These are phyloP conservation scores for Drosophila equinoxialis DNA, from an alignment of 1,140 invertebrate genomes.

Conservation along the genomic window DNA sequence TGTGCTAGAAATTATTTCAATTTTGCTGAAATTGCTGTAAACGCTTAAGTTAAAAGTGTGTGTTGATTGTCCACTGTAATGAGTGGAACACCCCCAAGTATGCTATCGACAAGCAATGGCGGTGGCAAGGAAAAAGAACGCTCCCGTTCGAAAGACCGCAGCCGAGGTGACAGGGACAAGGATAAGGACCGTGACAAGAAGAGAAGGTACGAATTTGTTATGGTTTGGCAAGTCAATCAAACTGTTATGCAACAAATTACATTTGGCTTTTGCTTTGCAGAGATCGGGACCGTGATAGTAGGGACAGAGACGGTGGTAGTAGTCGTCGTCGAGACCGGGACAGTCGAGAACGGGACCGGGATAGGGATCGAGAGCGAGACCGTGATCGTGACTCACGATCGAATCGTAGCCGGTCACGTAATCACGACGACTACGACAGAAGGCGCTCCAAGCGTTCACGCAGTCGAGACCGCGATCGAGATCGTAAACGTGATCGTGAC, in stretches of 20 bases:
- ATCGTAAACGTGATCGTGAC: conserved; percentile 60
- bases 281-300: conserved; percentile 51
- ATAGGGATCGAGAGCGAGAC: conserved; percentile 80
- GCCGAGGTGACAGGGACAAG: conserved; percentile 83
- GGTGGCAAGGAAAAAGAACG: conserved; percentile 61
- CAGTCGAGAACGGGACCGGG: conserved; percentile 83
- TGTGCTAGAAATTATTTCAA: background rate
- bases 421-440: conserved; percentile 77
- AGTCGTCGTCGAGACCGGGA: conserved; percentile 68
- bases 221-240: too few species aligned
- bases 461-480: conserved; percentile 82
- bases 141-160: conserved; percentile 68
- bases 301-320: conserved; percentile 35
- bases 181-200: conserved; percentile 84
- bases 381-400: conserved; percentile 77
- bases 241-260: background rate
- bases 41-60: background rate
- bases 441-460: conserved; percentile 58
- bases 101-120: conserved; percentile 34
- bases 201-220: conserved; percentile 37
- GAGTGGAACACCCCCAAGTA: conserved; percentile 66
- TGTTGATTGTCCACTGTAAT: conserved; percentile 32
- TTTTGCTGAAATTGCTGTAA: background rate
- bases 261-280: conserved; percentile 26
- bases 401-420: conserved; percentile 83